Base-by-base conservation (phyloP, 1,140 invertebrate species). In the Drosophila asahinai region DNA sequence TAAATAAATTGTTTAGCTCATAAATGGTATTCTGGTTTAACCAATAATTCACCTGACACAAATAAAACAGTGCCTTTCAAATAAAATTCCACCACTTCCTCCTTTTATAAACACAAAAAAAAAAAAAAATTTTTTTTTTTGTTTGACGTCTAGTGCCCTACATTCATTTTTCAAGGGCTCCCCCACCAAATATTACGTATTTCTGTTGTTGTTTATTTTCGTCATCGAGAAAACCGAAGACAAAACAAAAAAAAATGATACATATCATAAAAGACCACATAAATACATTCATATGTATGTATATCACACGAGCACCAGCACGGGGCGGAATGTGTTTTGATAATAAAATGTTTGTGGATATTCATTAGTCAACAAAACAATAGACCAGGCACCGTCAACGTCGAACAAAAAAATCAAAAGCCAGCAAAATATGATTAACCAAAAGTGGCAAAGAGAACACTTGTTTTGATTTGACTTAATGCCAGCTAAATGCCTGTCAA, bases 171-270 rank as follows among this genome's bases (percentile, higher is more conserved):
- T 60, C 73, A 67, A 76, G 54, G 57, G 52, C 60, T 40, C 27
- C 61, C 49, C n/a, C 19, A 55, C 14, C 30, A 36, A 64, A 63
- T 25, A 42, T 42, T 36, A 49, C 6, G 14, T 33, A 43, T 33
- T 65, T 47, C 49, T 60, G 27, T 43, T 73, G 36, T 77, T 67
- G 73, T 55, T 77, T 61, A 76, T 77, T 77, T 77, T 77, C 38
- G 63, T 77, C 73, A 77, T 60, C 72, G 57, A 58, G 72, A 67
- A 77, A 77, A 77, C 11, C 54, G 25, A 47, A 48, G 42, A 43
- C 55, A 55, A 51, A 77, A 43, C 49, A 55, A 7, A 38, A 55
- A n/a, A 70, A 45, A 68, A 43, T 25, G 19, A 57, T 42, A 65
- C 19, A 43, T 36, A 64, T 54, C 43, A 64, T 59, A 55, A 60